Conservation (phyloP, 2,888 invertebrate species). For the Drosophila yooni region DNA sequence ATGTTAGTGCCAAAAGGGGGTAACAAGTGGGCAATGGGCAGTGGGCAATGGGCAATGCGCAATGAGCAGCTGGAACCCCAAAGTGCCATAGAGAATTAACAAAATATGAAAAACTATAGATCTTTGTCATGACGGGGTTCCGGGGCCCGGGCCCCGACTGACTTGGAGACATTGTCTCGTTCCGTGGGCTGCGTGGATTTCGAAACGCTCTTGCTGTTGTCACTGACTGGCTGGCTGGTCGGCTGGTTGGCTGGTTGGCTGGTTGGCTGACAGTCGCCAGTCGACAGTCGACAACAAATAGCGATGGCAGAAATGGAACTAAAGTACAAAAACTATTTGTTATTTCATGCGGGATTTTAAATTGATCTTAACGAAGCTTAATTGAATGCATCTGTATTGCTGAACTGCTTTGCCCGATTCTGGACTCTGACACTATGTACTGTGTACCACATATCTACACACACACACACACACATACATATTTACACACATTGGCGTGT, state of each 20-base stretch:
- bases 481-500: conserved; percentile 4
- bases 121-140: conserved; percentile 69
- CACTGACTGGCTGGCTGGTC: conserved; percentile 20
- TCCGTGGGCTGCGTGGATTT: conserved; percentile 63
- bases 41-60: conserved; percentile 38
- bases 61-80: conserved; percentile 51
- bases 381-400: conserved; percentile 84
- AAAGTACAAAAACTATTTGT: conserved; percentile 81
- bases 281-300: conserved; percentile 60
- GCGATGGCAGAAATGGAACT: conserved; percentile 76
- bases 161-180: conserved; percentile 68
- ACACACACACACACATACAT: not conserved
- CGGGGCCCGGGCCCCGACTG: conserved; percentile 32
- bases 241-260: conserved; percentile 15
- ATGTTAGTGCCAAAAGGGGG: conserved; percentile 56
- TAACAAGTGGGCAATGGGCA: conserved; percentile 31
- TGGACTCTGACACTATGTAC: conserved; percentile 65
- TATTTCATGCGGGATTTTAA: conserved; percentile 86
- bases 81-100: conserved; percentile 71
- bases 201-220: conserved; percentile 46
- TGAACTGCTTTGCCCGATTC: conserved; percentile 64
- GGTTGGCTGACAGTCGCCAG: conserved; percentile 21
- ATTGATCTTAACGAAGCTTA: conserved; percentile 86
- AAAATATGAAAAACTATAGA: conserved; percentile 74
- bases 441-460: not conserved